Evolutionary conservation across 1,140 invertebrate species (phyloP).

Genomic region (Mizuhopecten yessoensis): DNA sequence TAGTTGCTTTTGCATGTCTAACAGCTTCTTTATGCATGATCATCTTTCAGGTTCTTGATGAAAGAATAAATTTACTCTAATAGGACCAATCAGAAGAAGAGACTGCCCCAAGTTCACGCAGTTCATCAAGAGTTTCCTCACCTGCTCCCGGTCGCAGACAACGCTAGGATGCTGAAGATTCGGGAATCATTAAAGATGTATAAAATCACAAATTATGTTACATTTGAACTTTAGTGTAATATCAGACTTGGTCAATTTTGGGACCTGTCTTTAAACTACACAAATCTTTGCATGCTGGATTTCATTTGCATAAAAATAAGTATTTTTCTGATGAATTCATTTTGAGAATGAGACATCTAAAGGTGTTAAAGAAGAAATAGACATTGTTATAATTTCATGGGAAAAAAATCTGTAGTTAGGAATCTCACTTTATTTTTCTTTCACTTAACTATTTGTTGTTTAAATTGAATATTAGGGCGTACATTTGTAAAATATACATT

Average conservation of each 20-base stretch:
- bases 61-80: slow-evolving; percentile 1
- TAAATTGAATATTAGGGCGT: neutral
- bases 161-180: neutral
- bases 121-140: neutral
- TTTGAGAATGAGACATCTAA: neutral
- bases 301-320: neutral
- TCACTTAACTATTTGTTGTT: neutral
- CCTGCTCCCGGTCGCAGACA: slow-evolving; percentile 3
- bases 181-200: neutral
- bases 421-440: slow-evolving; percentile 17
- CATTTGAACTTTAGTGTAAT: no score
- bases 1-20: slow-evolving; percentile 38
- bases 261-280: neutral
- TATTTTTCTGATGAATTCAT: neutral
- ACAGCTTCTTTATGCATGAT: slow-evolving; percentile 9
- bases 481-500: slow-evolving; percentile 40
- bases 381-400: neutral
- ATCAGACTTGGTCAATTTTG: neutral
- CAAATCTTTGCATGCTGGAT: slow-evolving; percentile 13
- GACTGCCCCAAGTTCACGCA: slow-evolving; percentile 14
- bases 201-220: neutral
- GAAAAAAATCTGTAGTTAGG: slow-evolving; percentile 15
- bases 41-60: slow-evolving; percentile 32
- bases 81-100: slow-evolving; percentile 21
- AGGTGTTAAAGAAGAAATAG: neutral